A percentile compares a stretch with the other conserved stretches of the same genome.
These are phyloP conservation scores for Taxidea taxus DNA, from an alignment of 2,113 vertebrate genomes.

Conservation along the genomic window DNA sequence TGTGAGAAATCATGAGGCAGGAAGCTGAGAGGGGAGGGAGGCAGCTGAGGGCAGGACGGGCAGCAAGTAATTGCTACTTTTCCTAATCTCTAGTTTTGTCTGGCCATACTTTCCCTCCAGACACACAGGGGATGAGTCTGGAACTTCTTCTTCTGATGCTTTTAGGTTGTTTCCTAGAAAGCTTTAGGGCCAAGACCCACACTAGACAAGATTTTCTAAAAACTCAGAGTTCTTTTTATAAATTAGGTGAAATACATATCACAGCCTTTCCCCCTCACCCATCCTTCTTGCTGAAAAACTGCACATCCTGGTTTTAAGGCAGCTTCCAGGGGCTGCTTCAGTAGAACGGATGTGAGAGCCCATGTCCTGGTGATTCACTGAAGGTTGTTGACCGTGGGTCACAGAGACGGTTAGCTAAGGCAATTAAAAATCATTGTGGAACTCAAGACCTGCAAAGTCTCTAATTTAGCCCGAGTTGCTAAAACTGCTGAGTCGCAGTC, in stretches of 20 bases:
- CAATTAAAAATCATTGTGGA: background rate
- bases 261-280: background rate
- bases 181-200: background rate
- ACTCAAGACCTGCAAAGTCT: background rate
- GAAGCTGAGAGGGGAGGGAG: background rate
- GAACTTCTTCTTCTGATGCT: background rate
- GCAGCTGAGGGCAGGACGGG: background rate
- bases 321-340: background rate
- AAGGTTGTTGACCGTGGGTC: background rate
- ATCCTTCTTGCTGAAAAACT: background rate
- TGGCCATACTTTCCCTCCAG: background rate
- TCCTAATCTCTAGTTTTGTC: background rate
- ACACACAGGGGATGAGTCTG: background rate
- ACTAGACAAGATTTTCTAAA: background rate
- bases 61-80: background rate
- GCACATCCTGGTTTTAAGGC: background rate
- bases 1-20: background rate
- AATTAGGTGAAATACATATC: background rate
- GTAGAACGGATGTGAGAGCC: background rate
- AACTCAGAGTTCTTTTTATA: background rate
- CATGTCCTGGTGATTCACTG: background rate
- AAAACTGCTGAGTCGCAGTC: background rate
- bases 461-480: background rate
- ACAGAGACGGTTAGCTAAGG: background rate
- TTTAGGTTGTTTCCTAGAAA: background rate